These are phyloP conservation scores for Emys orbicularis DNA, from an alignment of 2,797 vertebrate species.

Conservation along the genomic window DNA sequence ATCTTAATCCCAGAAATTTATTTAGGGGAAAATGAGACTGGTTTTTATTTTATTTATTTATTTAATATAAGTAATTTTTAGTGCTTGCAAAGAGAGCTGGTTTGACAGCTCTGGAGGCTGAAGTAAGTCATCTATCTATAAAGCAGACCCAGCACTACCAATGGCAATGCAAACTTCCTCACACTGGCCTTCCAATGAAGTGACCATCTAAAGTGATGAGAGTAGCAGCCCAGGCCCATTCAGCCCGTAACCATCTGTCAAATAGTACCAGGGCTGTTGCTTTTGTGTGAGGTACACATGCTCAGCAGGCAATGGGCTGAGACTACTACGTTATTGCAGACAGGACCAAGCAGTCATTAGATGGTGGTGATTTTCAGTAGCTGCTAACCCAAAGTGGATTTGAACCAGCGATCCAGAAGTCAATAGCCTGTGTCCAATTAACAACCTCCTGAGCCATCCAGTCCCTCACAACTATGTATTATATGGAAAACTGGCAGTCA, in stretches of 20 bases:
- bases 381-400: neutral
- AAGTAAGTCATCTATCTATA: neutral
- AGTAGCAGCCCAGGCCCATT: neutral
- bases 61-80: neutral
- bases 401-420: neutral
- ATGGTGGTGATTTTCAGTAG: neutral
- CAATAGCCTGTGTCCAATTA: neutral
- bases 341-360: neutral
- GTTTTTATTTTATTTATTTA: neutral
- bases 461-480: neutral
- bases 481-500: neutral
- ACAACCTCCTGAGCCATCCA: neutral
- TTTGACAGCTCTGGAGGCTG: neutral
- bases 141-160: neutral
- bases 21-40: neutral
- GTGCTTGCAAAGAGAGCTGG: neutral
- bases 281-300: neutral
- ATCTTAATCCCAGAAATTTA: neutral
- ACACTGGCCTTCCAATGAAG: neutral
- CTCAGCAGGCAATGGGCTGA: neutral
- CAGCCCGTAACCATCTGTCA: neutral
- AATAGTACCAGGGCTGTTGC: accelerated
- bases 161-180: neutral
- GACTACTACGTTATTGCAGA: neutral
- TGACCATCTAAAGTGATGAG: neutral